A percentile compares a stretch with the other conserved stretches of the same genome.
phyloP scores from a whole-genome alignment of 64 coral and sea anemone species.

The Hydrozoanthus tunicans region DNA sequence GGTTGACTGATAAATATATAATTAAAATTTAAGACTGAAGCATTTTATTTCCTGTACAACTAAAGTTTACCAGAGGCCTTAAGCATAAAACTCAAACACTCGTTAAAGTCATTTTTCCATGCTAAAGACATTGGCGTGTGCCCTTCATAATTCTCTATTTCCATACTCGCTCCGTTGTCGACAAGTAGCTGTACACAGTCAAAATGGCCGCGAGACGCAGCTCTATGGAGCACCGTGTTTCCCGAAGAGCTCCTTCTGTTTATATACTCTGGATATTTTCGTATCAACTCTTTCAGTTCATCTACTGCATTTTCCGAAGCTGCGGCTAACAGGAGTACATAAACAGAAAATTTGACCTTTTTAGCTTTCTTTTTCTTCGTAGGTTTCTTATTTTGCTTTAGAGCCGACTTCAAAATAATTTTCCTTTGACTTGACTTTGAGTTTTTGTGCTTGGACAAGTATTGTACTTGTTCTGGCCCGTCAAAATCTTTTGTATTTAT shows the following conservation, averaged over 20 bases:
- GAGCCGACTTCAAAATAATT: background rate
- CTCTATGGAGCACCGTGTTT: constrained; percentile 73
- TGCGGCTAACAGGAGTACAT: constrained; percentile 67
- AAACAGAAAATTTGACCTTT: constrained; percentile 65
- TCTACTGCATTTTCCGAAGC: constrained; percentile 63
- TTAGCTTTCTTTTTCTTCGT: background rate
- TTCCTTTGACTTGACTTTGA: background rate
- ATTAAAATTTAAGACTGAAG: no score
- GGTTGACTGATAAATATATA: no score
- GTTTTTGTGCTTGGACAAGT: background rate
- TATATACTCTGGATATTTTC: constrained; percentile 60
- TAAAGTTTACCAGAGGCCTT: background rate
- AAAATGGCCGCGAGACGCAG: constrained; percentile 42
- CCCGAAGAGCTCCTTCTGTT: constrained; percentile 80
- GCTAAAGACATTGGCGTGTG: constrained; percentile 69
- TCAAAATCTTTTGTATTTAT: background rate
- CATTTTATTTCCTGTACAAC: no score
- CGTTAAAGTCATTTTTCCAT: constrained; percentile 63
- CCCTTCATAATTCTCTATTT: constrained; percentile 49
- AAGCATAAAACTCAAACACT: constrained; percentile 79
- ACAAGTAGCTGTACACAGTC: constrained; percentile 67
- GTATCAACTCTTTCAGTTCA: constrained; percentile 65
- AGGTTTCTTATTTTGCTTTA: background rate
- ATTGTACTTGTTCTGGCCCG: background rate
- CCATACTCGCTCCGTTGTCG: constrained; percentile 66